A percentile compares a stretch with the other conserved stretches of the same genome.
Evolutionary conservation across 2,113 vertebrate species (phyloP).

Genomic region (Piprites chloris): DNA sequence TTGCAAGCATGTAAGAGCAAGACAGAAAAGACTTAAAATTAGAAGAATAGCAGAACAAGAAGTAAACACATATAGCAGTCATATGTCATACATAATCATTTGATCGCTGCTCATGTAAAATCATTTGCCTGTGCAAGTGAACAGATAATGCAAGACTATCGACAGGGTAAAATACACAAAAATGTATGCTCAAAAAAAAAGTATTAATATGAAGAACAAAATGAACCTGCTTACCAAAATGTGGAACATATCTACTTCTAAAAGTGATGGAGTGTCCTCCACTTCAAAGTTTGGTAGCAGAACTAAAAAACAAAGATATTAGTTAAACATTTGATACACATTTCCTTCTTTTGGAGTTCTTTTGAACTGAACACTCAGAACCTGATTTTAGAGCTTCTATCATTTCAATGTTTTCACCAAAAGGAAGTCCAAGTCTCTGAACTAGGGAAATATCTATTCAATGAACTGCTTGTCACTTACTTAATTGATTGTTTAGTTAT

Average conservation of each 20-base stretch:
- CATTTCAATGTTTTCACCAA: background rate
- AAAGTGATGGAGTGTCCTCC: conserved; percentile 84
- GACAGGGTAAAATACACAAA: background rate
- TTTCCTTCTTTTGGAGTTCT: background rate
- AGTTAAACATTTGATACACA: background rate
- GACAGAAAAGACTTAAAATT: background rate
- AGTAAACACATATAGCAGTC: background rate
- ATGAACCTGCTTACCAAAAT: conserved; percentile 81
- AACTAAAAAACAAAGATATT: conserved; percentile 70
- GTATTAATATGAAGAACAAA: background rate
- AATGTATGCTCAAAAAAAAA: background rate
- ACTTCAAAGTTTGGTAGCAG: conserved; percentile 82
- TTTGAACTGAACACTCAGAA: background rate
- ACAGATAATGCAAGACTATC: background rate
- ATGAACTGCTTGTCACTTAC: background rate
- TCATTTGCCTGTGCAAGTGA: background rate
- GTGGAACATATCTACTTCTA: conserved; percentile 94
- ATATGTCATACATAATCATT: background rate
- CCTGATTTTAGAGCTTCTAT: background rate
- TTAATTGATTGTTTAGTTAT: background rate
- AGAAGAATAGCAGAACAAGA: background rate
- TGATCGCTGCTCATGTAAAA: background rate
- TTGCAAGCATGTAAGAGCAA: background rate
- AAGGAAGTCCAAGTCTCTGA: background rate
- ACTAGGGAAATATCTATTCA: background rate